These are phyloP conservation scores for Podarcis lilfordi DNA, from an alignment of 2,797 vertebrate species.

Conservation along the genomic window DNA sequence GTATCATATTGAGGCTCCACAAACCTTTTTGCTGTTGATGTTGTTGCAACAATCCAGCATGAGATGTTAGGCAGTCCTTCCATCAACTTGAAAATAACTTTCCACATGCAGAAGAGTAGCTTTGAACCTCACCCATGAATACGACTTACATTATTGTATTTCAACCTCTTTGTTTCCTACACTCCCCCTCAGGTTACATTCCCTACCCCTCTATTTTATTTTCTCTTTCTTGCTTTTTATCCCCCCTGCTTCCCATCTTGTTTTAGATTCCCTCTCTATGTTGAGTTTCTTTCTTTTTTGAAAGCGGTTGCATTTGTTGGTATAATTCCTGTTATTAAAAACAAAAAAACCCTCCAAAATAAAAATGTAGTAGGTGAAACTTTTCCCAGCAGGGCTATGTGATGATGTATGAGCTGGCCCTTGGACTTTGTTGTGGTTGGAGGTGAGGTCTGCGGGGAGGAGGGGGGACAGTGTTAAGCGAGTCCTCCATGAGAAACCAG, in stretches of 20 bases:
- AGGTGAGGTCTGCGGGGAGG: neutral
- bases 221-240: neutral
- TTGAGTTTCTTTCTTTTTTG: neutral
- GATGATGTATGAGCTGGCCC: neutral
- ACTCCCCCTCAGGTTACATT: neutral
- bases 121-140: no score
- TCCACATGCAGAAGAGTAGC: neutral
- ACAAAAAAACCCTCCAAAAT: neutral
- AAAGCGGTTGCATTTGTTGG: neutral
- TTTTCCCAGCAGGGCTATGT: neutral
- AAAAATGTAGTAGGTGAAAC: neutral
- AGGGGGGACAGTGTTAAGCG: neutral
- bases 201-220: neutral
- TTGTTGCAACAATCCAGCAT: neutral
- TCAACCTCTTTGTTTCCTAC: neutral
- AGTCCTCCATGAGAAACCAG: neutral
- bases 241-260: neutral
- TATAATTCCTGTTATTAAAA: conserved; percentile 6
- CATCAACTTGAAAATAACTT: no score
- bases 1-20: neutral
- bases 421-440: neutral
- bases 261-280: neutral
- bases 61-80: neutral
- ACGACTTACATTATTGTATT: neutral
- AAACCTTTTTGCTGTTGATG: neutral